phyloP scores from a whole-genome alignment of 2,888 invertebrate genomes.

The Synanthedon tipuliformis region DNA sequence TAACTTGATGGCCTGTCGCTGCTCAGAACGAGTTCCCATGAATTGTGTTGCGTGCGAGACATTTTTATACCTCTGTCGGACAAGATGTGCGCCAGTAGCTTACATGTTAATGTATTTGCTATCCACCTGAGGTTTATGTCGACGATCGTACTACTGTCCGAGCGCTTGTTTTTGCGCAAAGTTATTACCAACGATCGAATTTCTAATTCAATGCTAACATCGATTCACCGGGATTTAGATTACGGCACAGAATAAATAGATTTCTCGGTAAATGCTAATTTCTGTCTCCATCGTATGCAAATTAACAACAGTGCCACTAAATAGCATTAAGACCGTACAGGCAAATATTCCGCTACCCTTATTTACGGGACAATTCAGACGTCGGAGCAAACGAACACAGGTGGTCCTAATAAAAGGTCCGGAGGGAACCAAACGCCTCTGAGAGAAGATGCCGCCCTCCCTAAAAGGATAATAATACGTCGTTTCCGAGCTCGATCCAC shows the following conservation, averaged over 20 bases:
- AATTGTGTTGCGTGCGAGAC: slow-evolving; percentile 55
- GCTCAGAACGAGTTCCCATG: slow-evolving; percentile 56
- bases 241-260: background rate
- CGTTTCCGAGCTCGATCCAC: slow-evolving; percentile 49
- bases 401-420: slow-evolving; percentile 67
- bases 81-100: slow-evolving; percentile 36
- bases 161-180: slow-evolving; percentile 7
- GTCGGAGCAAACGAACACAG: slow-evolving; percentile 60
- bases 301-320: slow-evolving; percentile 51
- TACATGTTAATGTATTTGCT: slow-evolving; percentile 48
- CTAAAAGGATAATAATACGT: slow-evolving; percentile 70
- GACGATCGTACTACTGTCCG: slow-evolving; percentile 5
- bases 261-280: slow-evolving; percentile 41
- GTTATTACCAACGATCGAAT: slow-evolving; percentile 24
- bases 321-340: slow-evolving; percentile 48
- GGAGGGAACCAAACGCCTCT: slow-evolving; percentile 42
- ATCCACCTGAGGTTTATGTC: slow-evolving; percentile 10
- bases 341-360: slow-evolving; percentile 63
- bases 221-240: slow-evolving; percentile 13
- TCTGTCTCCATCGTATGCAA: slow-evolving; percentile 49
- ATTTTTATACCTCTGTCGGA: slow-evolving; percentile 58
- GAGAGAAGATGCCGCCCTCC: slow-evolving; percentile 61
- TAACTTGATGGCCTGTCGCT: slow-evolving; percentile 52
- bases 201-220: slow-evolving; percentile 27
- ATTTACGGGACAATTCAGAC: slow-evolving; percentile 69